Conservation (phyloP, 1,140 invertebrate species). For the Pseudomyrmex cubaensis region DNA sequence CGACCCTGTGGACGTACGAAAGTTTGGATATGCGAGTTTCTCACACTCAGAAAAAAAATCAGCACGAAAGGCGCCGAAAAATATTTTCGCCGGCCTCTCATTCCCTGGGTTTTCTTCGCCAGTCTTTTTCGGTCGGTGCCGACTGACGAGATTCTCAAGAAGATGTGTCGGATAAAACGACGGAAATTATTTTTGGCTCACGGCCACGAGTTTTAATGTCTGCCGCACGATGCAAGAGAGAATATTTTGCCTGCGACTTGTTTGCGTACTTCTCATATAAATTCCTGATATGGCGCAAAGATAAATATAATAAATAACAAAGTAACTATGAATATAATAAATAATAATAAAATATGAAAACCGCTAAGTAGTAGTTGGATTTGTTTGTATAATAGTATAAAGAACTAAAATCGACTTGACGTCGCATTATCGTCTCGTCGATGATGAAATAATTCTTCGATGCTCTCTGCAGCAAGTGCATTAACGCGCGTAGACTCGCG, state of each 20-base stretch:
- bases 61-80: constrained; percentile 48
- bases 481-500: constrained; percentile 15
- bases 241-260: not conserved
- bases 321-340: no score
- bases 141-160: constrained; percentile 38
- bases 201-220: constrained; percentile 22
- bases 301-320: no score
- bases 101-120: not conserved
- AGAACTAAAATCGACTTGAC: not conserved
- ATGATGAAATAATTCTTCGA: constrained; percentile 26
- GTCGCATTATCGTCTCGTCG: not conserved
- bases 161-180: constrained; percentile 3
- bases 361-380: no score
- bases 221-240: no score
- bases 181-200: constrained; percentile 51
- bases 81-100: constrained; percentile 47
- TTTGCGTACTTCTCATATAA: no score
- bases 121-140: not conserved
- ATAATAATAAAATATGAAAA: no score
- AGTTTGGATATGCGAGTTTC: constrained; percentile 63
- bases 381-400: not conserved
- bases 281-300: no score
- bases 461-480: not conserved
- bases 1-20: constrained; percentile 46
- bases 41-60: constrained; percentile 43